A percentile compares a stretch with the other conserved stretches of the same genome.
These are phyloP conservation scores for Centrocercus urophasianus DNA, from an alignment of 2,113 vertebrate species.

Conservation along the genomic window DNA sequence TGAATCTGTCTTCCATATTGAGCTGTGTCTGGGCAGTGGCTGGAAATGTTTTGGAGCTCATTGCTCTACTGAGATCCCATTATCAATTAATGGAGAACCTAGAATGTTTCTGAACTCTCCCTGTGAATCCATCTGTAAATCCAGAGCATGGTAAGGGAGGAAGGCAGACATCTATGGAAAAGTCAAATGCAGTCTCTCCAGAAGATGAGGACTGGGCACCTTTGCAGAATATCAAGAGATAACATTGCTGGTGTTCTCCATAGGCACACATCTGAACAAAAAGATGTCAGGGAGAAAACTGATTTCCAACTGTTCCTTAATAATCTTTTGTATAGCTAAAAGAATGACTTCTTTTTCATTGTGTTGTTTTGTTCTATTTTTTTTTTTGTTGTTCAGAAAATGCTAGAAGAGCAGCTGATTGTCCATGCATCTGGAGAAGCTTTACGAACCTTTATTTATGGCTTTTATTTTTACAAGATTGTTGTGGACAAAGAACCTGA, in stretches of 20 bases:
- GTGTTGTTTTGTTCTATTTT: conserved; percentile 8
- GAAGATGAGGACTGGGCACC: not conserved
- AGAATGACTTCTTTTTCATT: not conserved
- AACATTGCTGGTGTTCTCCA: not conserved
- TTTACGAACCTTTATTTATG: conserved; percentile 93
- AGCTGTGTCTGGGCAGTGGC: conserved; percentile 6
- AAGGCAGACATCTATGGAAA: not conserved
- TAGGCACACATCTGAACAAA: not conserved
- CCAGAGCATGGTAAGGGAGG: not conserved
- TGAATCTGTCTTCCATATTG: not conserved
- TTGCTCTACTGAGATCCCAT: conserved; percentile 27
- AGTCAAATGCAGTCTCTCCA: not conserved
- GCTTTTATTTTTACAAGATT: conserved; percentile 98
- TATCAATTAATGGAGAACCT: conserved; percentile 15
- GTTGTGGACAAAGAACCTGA: conserved; percentile 89
- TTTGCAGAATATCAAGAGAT: not conserved
- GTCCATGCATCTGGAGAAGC: conserved; percentile 93
- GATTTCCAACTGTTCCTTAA: conserved; percentile 3
- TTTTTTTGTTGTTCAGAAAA: conserved; percentile 83
- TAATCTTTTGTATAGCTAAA: not conserved
- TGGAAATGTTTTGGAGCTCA: conserved; percentile 1
- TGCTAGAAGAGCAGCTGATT: conserved; percentile 95
- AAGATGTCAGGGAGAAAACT: conserved; percentile 1
- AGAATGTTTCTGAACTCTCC: not conserved
- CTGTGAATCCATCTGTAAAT: conserved; percentile 17